Base-by-base conservation (phyloP, 2,888 invertebrate species). In the Drosophila robusta region DNA sequence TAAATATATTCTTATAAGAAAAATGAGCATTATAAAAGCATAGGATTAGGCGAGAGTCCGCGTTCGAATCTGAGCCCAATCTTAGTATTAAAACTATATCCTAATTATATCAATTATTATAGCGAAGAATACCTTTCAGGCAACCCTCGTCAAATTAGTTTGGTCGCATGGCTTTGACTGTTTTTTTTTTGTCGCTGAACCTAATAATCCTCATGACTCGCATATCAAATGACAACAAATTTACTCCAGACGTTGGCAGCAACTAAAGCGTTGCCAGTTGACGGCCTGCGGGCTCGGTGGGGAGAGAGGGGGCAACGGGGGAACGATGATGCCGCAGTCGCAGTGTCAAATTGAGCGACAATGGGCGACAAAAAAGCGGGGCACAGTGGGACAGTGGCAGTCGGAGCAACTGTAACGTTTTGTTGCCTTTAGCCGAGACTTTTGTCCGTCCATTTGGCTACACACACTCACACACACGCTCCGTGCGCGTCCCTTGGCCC, bases 281-380 rank as follows among this genome's bases (percentile, higher is more conserved):
- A 12, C 7, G n/a, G 14, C 4, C 0, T 29, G 32, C 4, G 46
- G 45, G 29, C 22, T 14, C 12, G 34, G 26, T 8, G 14, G 46
- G 36, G 6, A 24, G n/a, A 14, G 6, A 8, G 29, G 16, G 24
- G 26, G 36, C 52, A 16, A 47, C 45, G 49, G 60, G 42, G 49
- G 60, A 58, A 42, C 24, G 72, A 44, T 61, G 68, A 58, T 63
- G 76, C 47, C 65, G 47, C 46, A 41, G 69, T 47, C 66, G 72
- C 84, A 75, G 86, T 85, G 90, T 89, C 89, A 89, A 89, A 86
- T 85, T 85, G 90, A 86, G 89, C 90, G 85, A 89, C 89, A 85
- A 85, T 87, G 82, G 89, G 85, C 89, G 79, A 78, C 65, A 73
- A 67, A 78, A 80, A 70, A 78, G 56, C 78, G 68, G 83, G 75